Percentiles rank a stretch among this genome's conserved stretches.
Evolutionary conservation across 1,140 invertebrate species (phyloP).

Genomic region (Bombus vancouverensis): DNA sequence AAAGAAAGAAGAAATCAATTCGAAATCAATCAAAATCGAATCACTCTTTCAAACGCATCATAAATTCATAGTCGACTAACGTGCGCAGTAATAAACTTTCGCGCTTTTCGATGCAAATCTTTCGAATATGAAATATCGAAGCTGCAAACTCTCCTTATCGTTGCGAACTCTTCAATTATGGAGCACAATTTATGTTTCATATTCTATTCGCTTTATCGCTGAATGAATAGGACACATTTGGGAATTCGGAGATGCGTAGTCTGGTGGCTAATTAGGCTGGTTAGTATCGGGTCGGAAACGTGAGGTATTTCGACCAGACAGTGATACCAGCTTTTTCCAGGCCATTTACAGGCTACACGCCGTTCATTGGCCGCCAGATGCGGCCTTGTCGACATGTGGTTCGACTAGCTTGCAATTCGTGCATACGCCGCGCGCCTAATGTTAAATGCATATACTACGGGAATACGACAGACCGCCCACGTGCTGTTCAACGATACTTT

Average conservation of each 20-base stretch:
- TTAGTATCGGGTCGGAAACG: background rate
- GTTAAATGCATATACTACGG: constrained; percentile 57
- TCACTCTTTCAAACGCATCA: too few relatives aligned
- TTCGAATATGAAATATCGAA: too few relatives aligned
- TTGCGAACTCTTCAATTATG: background rate
- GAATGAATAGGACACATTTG: background rate
- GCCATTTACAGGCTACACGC: background rate
- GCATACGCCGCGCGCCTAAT: constrained; percentile 39
- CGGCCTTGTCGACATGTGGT: constrained; percentile 11
- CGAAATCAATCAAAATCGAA: too few relatives aligned
- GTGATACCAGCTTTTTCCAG: background rate
- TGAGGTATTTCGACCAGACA: background rate
- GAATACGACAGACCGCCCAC: constrained; percentile 60
- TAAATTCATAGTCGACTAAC: too few relatives aligned
- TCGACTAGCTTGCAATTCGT: constrained; percentile 14
- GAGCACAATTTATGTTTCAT: background rate
- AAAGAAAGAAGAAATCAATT: too few relatives aligned
- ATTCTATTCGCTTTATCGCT: background rate
- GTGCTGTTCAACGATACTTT: constrained; percentile 57
- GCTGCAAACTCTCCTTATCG: too few relatives aligned
- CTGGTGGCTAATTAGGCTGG: background rate
- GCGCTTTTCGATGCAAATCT: too few relatives aligned
- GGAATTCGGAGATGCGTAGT: background rate
- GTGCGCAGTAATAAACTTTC: too few relatives aligned
- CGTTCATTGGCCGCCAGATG: constrained; percentile 36